Evolutionary conservation across 2,888 invertebrate genomes (phyloP), one percentile per base, ranked within the genome.

Genomic region (Drosophila flavopinicola): DNA sequence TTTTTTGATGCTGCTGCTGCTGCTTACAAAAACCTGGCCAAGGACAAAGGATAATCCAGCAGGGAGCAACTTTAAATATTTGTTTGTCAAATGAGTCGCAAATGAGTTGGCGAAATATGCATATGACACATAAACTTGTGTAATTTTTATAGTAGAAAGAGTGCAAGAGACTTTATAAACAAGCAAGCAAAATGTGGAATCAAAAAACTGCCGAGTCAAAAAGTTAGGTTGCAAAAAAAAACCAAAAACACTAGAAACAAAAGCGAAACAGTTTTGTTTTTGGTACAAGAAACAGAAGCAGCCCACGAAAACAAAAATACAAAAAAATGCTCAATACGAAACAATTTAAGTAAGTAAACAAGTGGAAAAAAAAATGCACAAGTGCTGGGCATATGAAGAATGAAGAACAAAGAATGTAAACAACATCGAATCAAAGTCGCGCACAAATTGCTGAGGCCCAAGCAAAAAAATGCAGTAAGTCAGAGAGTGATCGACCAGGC

Each of bases 41-140:
- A 67, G 69, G 69, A 78, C 59, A 38, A 45, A 45, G 64, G 33
- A 60, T 52, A 68, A 59, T 44, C n/a, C 42, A 51, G 38, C 27
- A 10, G 44, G 30, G 30, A n/a, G 17, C 9, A 57, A 32, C 23
- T 32, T 39, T 42, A 69, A 86, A 63, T 77, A 84, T 84, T 65
- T 78, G 79, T 58, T 75, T 53, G 59, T 60, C 57, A 78, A 69
- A n/a, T n/a, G n/a, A n/a, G 61, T 51, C 56, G 38, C 32, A 53
- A 74, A 69, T 80, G 61, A 60, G 45, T 60, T 44, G 52, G 25
- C 59, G 72, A 77, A 72, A 64, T 71, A 66, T 79, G 83, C 83
- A 76, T 69, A 44, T 66, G 87, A 72, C 68, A 86, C 60, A 79
- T 38, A 61, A 75, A 67, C 37, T 57, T 80, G 35, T 52, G 71